phyloP scores from a whole-genome alignment of 2,113 vertebrate species.

The Bos javanicus region DNA sequence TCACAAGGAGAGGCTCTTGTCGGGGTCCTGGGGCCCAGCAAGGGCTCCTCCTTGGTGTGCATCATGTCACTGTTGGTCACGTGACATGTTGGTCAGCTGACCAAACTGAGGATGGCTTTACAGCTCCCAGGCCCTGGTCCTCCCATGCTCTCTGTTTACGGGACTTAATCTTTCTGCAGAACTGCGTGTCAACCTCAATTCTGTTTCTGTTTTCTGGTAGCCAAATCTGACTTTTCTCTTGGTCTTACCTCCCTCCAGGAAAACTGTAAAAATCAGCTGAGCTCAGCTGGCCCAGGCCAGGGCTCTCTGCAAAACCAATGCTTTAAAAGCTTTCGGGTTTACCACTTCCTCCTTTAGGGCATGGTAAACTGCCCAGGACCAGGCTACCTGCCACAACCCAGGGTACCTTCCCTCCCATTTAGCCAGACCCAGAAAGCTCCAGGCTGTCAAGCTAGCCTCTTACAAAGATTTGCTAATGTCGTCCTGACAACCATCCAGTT shows the following conservation, averaged over 20 bases:
- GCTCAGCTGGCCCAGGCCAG: not conserved
- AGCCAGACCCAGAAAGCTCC: not conserved
- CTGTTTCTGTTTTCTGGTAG: not conserved
- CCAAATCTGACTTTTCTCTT: not conserved
- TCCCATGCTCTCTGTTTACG: rapidly evolving
- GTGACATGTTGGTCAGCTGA: not conserved
- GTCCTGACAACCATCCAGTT: not conserved
- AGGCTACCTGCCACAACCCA: not conserved
- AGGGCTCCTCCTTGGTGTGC: no score
- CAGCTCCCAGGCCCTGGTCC: not conserved
- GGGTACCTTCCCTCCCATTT: not conserved
- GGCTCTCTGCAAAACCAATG: not conserved
- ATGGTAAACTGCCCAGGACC: no score
- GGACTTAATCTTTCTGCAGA: not conserved
- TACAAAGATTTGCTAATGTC: not conserved
- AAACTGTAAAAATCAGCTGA: not conserved
- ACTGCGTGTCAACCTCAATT: no score
- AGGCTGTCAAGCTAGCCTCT: not conserved
- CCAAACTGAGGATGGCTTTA: not conserved
- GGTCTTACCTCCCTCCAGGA: not conserved
- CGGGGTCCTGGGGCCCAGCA: not conserved
- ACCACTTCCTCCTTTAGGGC: not conserved
- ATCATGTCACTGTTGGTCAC: not conserved
- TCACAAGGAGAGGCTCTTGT: not conserved
- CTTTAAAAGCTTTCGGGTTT: not conserved